Evolutionary conservation across 2,113 vertebrate species (phyloP).

Genomic region (Acanthochromis polyacanthus): DNA sequence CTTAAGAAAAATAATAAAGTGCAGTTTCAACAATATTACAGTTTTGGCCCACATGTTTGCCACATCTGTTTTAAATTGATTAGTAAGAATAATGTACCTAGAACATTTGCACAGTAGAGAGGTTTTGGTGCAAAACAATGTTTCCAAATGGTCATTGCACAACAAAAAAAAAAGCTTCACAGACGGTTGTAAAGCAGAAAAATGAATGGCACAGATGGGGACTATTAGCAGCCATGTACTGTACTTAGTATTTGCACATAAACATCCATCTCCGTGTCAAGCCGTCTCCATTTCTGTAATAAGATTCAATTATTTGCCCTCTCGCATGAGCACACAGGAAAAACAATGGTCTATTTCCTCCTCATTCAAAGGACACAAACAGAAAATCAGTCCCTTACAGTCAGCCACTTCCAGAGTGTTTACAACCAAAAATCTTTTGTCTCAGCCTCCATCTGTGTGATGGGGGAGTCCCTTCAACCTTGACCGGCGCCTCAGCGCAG

Average conservation of each 20-base stretch:
- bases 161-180: too few relatives aligned
- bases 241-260: not conserved
- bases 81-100: too few relatives aligned
- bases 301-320: constrained; percentile 48
- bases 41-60: too few relatives aligned
- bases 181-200: too few relatives aligned
- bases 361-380: constrained; percentile 47
- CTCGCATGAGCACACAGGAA: constrained; percentile 37
- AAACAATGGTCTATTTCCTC: constrained; percentile 48
- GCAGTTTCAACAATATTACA: too few relatives aligned
- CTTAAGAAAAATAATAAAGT: too few relatives aligned
- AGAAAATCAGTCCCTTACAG: constrained; percentile 41
- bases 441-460: constrained; percentile 34
- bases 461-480: constrained; percentile 64
- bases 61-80: too few relatives aligned
- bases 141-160: too few relatives aligned
- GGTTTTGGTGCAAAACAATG: too few relatives aligned
- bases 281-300: constrained; percentile 23
- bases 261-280: constrained; percentile 9
- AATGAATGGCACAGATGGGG: not conserved
- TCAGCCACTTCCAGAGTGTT: constrained; percentile 65
- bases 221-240: not conserved
- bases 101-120: too few relatives aligned
- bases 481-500: constrained; percentile 58
- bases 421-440: constrained; percentile 66